Conservation (phyloP, 1,140 invertebrate genomes). For the Rhopalosiphum padi region DNA sequence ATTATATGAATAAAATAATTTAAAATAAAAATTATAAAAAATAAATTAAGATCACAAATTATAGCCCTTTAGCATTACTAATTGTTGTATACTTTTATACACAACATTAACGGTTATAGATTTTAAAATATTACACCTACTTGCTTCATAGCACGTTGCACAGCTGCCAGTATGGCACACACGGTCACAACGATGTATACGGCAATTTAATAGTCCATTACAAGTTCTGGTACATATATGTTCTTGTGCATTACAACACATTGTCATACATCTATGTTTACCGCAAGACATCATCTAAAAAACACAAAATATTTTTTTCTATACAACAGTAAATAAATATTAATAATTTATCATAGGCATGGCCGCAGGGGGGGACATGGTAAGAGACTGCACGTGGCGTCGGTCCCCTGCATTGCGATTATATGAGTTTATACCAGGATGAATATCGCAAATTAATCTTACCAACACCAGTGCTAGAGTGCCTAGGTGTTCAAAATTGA, state of each 20-base stretch:
- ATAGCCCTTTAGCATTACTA: neutral
- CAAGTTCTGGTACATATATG: conserved; percentile 87
- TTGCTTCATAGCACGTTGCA: conserved; percentile 15
- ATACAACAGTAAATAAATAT: neutral
- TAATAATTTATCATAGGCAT: neutral
- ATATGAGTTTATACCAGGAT: too few relatives aligned
- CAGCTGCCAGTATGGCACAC: conserved; percentile 91
- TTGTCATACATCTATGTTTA: conserved; percentile 86
- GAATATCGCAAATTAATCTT: too few relatives aligned
- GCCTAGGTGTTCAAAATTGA: too few relatives aligned
- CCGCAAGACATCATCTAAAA: conserved; percentile 80
- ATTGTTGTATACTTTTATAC: neutral
- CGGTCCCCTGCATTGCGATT: too few relatives aligned
- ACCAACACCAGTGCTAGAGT: too few relatives aligned
- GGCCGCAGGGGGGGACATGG: too few relatives aligned
- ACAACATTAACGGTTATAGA: neutral
- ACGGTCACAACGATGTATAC: conserved; percentile 85
- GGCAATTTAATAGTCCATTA: conserved; percentile 81
- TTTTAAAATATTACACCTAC: neutral
- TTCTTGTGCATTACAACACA: conserved; percentile 85
- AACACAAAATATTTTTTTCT: neutral
- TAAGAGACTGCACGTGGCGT: too few relatives aligned
- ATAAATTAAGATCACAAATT: neutral
- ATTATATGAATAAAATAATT: neutral
- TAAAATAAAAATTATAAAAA: neutral